Conservation (phyloP, 2,888 invertebrate genomes). For the Enchytraeus crypticus region DNA sequence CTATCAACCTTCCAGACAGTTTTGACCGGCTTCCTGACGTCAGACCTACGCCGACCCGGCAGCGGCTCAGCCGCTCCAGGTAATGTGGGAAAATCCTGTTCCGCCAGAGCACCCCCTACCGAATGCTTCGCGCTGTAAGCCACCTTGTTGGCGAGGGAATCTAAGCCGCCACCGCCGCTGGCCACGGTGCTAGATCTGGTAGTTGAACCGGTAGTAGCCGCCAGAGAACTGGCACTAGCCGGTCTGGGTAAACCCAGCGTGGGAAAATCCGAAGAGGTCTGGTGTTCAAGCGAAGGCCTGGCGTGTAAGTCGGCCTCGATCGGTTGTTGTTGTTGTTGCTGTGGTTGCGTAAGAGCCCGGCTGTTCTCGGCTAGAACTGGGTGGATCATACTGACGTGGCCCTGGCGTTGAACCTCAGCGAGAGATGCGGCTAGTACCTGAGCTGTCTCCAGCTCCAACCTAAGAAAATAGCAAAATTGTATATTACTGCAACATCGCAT, state of each 20-base stretch:
- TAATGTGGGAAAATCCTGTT: conserved; percentile 45
- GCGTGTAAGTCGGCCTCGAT: neutral
- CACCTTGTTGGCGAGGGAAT: conserved; percentile 40
- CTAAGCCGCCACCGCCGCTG: neutral
- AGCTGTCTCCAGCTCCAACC: conserved; percentile 31
- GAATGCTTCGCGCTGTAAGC: conserved; percentile 41
- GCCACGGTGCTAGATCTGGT: neutral
- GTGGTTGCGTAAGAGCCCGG: neutral
- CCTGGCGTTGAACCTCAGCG: conserved; percentile 16
- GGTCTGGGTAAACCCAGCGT: conserved; percentile 8
- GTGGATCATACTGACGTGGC: conserved; percentile 15
- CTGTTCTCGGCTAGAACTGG: conserved; percentile 2
- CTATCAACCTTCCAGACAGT: neutral
- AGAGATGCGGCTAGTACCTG: conserved; percentile 34
- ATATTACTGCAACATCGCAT: neutral
- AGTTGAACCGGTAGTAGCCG: neutral
- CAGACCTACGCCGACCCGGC: neutral
- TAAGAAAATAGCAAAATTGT: conserved; percentile 12
- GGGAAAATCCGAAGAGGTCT: conserved; percentile 17
- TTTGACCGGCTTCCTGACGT: neutral
- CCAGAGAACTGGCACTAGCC: neutral
- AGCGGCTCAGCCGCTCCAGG: conserved; percentile 14
- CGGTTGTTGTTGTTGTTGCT: too few species aligned
- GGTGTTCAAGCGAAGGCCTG: neutral
- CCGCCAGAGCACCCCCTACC: conserved; percentile 32